Evolutionary conservation across 2,797 vertebrate species (phyloP).

Genomic region (Calcarius lapponicus): DNA sequence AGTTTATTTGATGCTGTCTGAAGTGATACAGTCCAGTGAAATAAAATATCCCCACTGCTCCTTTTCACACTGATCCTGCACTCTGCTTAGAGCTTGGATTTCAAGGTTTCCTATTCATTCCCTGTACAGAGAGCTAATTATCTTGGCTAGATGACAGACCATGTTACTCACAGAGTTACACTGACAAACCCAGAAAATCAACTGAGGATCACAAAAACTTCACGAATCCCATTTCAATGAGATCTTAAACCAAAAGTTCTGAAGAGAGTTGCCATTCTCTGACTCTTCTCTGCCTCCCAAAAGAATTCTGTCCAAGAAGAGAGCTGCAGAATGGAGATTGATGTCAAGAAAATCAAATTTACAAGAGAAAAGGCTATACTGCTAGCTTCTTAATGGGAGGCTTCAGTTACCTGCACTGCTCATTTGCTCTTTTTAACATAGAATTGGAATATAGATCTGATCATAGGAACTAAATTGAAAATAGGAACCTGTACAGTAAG

Average conservation of each 20-base stretch:
- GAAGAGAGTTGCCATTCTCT: neutral
- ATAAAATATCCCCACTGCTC: neutral
- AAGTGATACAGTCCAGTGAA: neutral
- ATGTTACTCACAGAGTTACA: neutral
- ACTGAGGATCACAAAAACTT: neutral
- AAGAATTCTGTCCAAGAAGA: neutral
- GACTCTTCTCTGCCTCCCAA: neutral
- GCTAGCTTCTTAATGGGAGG: neutral
- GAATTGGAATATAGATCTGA: neutral
- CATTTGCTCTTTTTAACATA: neutral
- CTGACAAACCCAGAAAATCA: neutral
- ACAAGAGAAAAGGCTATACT: neutral
- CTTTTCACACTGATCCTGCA: neutral
- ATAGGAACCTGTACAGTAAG: neutral
- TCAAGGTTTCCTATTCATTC: neutral
- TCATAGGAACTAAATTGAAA: neutral
- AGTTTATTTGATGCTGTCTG: neutral
- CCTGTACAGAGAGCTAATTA: neutral
- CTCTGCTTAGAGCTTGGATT: neutral
- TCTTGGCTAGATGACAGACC: neutral
- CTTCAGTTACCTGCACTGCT: neutral
- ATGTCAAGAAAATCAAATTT: neutral
- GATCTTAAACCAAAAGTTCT: neutral
- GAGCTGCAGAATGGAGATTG: neutral
- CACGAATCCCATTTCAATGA: neutral